Percentiles rank a stretch among this genome's conserved stretches.
phyloP scores from a whole-genome alignment of 2,113 vertebrate species.

The Glaucomys volans region DNA sequence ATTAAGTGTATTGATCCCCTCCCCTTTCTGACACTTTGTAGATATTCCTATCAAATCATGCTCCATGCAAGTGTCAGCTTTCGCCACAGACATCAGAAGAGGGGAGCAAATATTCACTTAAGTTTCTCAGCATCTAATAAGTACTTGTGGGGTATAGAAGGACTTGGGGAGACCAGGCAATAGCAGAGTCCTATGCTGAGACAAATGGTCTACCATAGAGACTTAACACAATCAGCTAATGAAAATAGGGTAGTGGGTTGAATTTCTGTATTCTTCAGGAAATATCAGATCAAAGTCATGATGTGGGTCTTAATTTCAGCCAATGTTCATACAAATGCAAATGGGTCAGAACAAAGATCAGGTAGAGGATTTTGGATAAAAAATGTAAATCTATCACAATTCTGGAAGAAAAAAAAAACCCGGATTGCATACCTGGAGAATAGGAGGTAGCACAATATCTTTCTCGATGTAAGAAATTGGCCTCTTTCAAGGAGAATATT shows the following conservation, averaged over 20 bases:
- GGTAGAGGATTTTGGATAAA: neutral
- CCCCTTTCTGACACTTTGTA: constrained; percentile 82
- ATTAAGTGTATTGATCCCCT: constrained; percentile 80
- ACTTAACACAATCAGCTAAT: too few relatives aligned
- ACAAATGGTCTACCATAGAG: too few relatives aligned
- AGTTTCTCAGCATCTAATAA: constrained; percentile 19
- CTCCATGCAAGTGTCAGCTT: constrained; percentile 67
- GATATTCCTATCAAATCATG: constrained; percentile 80
- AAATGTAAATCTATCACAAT: neutral
- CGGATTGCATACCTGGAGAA: neutral
- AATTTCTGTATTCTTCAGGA: neutral
- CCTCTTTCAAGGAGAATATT: neutral
- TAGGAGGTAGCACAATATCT: neutral
- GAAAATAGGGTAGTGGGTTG: neutral
- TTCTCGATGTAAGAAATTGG: neutral
- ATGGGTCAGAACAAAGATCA: neutral
- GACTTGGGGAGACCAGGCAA: neutral
- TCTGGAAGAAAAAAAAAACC: neutral
- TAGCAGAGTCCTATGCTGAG: neutral
- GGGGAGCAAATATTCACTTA: constrained; percentile 46
- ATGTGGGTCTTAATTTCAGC: neutral
- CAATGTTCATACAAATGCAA: neutral
- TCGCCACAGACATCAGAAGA: constrained; percentile 67
- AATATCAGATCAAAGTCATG: neutral
- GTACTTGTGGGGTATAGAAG: neutral